phyloP scores from a whole-genome alignment of 2,797 vertebrate genomes.

The Poliocrania exsul region DNA sequence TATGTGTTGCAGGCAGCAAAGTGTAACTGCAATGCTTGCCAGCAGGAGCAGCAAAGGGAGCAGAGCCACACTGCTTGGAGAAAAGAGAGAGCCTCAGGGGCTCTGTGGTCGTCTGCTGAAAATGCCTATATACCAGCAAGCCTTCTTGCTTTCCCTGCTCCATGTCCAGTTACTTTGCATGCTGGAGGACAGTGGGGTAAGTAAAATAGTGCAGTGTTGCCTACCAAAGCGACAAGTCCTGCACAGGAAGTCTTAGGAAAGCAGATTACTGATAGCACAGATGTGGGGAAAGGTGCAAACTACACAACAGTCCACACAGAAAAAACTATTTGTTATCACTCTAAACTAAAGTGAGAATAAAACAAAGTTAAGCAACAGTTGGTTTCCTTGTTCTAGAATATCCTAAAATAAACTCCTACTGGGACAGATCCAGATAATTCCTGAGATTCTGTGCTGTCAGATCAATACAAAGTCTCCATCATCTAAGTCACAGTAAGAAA shows the following conservation, averaged over 20 bases:
- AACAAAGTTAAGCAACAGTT: not conserved
- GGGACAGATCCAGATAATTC: not conserved
- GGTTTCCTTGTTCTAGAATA: not conserved
- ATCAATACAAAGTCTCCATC: not conserved
- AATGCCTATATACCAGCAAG: too few relatives aligned
- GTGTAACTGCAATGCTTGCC: not conserved
- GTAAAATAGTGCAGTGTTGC: too few relatives aligned
- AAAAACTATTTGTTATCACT: not conserved
- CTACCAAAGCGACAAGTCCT: not conserved
- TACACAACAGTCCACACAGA: not conserved
- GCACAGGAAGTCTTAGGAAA: not conserved
- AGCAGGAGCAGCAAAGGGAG: not conserved
- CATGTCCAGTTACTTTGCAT: rapidly evolving
- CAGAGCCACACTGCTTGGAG: not conserved
- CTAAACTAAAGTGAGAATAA: not conserved
- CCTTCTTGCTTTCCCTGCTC: not conserved
- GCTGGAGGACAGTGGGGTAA: not conserved
- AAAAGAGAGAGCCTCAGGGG: not conserved
- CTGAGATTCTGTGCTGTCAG: not conserved
- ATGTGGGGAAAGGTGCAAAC: not conserved
- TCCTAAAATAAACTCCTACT: not conserved
- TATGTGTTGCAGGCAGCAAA: not conserved
- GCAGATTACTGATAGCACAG: not conserved
- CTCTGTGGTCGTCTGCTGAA: not conserved
- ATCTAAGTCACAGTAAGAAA: not conserved